Evolutionary conservation across 2,797 vertebrate species (phyloP), one percentile per base, ranked within the genome.

Genomic region (Danio jaintianensis): DNA sequence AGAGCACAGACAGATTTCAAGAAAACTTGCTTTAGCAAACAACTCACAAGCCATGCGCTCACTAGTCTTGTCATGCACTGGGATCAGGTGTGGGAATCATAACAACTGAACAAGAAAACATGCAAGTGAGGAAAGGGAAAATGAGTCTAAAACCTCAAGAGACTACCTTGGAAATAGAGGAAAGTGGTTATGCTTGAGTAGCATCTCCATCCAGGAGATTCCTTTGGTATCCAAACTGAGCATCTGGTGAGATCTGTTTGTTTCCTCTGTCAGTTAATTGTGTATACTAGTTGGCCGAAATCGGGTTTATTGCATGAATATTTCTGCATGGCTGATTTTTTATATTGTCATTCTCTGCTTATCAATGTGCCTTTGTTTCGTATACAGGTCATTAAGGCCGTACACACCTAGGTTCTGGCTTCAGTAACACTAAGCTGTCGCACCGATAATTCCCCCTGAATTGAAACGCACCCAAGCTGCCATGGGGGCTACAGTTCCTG

Each of bases 1-100:
- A 36, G 78, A 43, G 58, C 69, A 56, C 80, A 78, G 63, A 86
- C 88, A 90, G 87, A 89, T 91, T 90, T 89, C 84, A 88, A 74
- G 78, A 72, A 84, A 69, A 78, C 78, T 86, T 81, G 76, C 75
- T 82, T 68, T 69, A 85, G 81, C 72, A 84, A 82, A 85, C 61
- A 73, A 84, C 80, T 84, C 63, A 66, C 82, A 82, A 79, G 70
- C 80, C 77, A 40, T 82, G 50, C 52, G 38, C 73, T 84, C 84
- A 47, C 79, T 68, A 79, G 80, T 74, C 78, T 81, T 83, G 83
- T 86, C 79, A 84, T 61, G 75, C 70, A 67, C 71, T 58, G 75
- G 59, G 74, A 84, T 80, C 81, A 55, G 76, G 75, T 78, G 78
- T 72, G 83, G 70, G 80, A 86, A 85, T 82, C 56, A 59, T 74